Percentiles rank a stretch among this genome's conserved stretches.
Conservation (phyloP, 2,888 invertebrate species). For the Pachliopta kotzebuea region DNA sequence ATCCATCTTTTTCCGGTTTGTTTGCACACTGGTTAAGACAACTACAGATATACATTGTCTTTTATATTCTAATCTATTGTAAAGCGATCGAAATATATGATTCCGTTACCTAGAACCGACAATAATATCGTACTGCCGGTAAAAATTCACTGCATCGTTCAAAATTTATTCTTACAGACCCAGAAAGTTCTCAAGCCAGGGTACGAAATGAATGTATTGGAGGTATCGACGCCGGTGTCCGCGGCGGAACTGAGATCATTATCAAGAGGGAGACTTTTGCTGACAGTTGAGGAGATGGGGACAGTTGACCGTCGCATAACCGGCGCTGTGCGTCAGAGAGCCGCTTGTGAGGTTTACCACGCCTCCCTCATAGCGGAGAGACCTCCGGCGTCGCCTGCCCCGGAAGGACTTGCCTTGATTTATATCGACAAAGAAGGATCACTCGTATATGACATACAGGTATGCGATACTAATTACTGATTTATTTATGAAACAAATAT, state of each 20-base stretch:
- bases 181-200: conserved; percentile 86
- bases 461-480: conserved; percentile 36
- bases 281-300: conserved; percentile 85
- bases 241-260: conserved; percentile 87
- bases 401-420: conserved; percentile 87
- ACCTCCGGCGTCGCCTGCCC: conserved; percentile 63
- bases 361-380: conserved; percentile 82
- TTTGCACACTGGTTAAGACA: too few species aligned
- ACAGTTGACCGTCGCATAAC: conserved; percentile 84
- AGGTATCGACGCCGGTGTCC: conserved; percentile 89
- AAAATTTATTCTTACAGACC: conserved; percentile 58
- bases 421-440: conserved; percentile 90
- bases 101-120: too few species aligned
- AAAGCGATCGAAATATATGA: too few species aligned
- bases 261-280: conserved; percentile 86
- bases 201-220: conserved; percentile 87
- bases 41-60: too few species aligned
- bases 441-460: conserved; percentile 87
- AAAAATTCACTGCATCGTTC: neutral
- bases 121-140: neutral
- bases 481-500: neutral
- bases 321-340: conserved; percentile 86
- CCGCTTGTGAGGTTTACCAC: conserved; percentile 90
- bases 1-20: too few species aligned
- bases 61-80: too few species aligned